Base-by-base conservation (phyloP, 2,113 vertebrate genomes). In the Charadrius vociferus region DNA sequence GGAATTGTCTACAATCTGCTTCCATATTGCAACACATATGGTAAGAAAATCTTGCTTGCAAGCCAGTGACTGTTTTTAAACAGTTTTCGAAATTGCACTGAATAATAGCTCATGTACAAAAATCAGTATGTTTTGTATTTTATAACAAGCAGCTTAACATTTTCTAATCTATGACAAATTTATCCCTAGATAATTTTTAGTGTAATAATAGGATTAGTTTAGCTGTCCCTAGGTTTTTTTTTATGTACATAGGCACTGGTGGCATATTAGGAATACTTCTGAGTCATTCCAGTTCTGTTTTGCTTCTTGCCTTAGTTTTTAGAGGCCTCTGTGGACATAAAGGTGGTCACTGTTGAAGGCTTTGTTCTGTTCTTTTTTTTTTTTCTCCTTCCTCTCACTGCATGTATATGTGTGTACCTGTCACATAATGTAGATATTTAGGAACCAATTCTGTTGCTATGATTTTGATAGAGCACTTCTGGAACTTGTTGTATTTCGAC, bases 11-110 rank as follows among this genome's bases (percentile, higher is more conserved):
- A 16, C 79, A 92, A 2, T 94, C 85, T 95, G 79, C 92, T 90
- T 96, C 85, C 72, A 39, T 74, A 83, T 90, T 90, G 55, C 71
- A 55, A 93, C 95, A 86, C 93, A 92, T 90, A 90, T 78, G 92
- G 93, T 90, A 94, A 81, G 81, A 87, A 82, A 95, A 77, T 86
- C 55, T 94, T 93, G 93, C 93, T 94, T 91, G 62, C 65, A 82
- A 94, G 86, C 78, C 61, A 91, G 21, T 67, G 79, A 58, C 84
- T 89, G 86, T 93, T 97, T 95, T 91, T 90, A 95, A 97, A 93
- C 91, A 88, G 39, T 72, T 93, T 93, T 89, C 78, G 82, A 3
- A 95, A 77, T 70, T 62, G 66, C 91, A 82, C 43, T 19, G 59
- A 62, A 37, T 90, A 90, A 80, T 56, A 91, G 58, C 81, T 93